Evolutionary conservation across 1,140 invertebrate genomes (phyloP).

Genomic region (Drosophila cardini): DNA sequence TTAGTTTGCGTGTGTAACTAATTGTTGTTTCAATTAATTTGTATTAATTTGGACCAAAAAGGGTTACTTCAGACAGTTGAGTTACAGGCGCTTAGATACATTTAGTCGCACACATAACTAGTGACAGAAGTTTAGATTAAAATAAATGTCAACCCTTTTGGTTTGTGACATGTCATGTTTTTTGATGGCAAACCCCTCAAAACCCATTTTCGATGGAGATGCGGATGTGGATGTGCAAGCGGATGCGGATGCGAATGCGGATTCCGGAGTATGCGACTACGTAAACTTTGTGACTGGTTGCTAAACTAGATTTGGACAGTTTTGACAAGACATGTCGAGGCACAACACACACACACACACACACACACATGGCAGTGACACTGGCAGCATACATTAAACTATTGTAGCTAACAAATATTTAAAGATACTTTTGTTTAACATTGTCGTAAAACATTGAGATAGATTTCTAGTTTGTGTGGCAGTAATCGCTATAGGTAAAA

Average conservation of each 20-base stretch:
- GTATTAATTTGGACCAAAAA: too few relatives aligned
- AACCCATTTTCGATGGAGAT: constrained; percentile 36
- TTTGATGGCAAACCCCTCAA: constrained; percentile 31
- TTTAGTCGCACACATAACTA: background rate
- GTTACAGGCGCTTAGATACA: too few relatives aligned
- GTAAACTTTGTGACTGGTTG: constrained; percentile 31
- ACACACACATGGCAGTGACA: constrained; percentile 1
- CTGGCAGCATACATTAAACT: constrained; percentile 28
- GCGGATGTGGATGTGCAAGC: too few relatives aligned
- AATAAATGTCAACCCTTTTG: constrained; percentile 23
- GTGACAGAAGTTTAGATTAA: constrained; percentile 4
- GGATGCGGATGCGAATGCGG: too few relatives aligned
- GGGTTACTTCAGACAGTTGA: too few relatives aligned
- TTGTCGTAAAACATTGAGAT: background rate
- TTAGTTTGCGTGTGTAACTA: background rate
- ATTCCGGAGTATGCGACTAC: constrained; percentile 25
- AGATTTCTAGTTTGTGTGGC: background rate
- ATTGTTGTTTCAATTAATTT: background rate
- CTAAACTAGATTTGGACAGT: constrained; percentile 41
- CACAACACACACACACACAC: constrained; percentile 3
- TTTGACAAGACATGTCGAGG: constrained; percentile 38
- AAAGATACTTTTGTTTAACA: background rate
- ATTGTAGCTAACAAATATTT: constrained; percentile 18
- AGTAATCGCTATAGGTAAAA: too few relatives aligned
- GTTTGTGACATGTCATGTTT: constrained; percentile 23